Conservation (phyloP, 1,140 invertebrate species). For the Zaprionus gabonicus region DNA sequence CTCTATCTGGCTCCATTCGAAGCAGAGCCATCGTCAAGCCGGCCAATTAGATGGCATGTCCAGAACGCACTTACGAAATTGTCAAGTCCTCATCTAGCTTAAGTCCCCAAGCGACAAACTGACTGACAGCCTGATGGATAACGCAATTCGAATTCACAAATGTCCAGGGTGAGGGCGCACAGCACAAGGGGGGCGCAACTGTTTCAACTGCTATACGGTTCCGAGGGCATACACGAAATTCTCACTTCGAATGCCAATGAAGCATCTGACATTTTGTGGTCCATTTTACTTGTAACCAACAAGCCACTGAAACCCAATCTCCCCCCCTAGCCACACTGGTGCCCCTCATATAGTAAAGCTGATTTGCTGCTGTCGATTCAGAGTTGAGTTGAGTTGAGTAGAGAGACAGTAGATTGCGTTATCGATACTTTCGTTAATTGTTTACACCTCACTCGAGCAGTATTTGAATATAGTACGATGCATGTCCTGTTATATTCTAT, state of each 20-base stretch:
- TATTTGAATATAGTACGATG: too few species aligned
- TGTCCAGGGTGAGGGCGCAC: neutral
- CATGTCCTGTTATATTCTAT: too few species aligned
- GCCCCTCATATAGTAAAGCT: too few species aligned
- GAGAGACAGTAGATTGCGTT: too few species aligned
- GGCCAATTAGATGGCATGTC: conserved; percentile 9
- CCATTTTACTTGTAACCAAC: neutral
- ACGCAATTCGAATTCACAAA: conserved; percentile 12
- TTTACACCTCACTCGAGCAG: too few species aligned
- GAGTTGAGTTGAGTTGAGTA: too few species aligned
- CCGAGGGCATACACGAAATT: neutral
- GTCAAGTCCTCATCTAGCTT: conserved; percentile 6
- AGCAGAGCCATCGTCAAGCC: neutral
- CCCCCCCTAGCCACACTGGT: too few species aligned
- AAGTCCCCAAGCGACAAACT: neutral
- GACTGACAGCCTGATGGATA: conserved; percentile 10
- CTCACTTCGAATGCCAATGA: conserved; percentile 7
- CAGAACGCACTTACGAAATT: conserved; percentile 4
- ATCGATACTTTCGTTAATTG: too few species aligned
- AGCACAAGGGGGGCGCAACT: neutral
- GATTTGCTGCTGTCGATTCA: too few species aligned
- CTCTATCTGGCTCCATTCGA: neutral
- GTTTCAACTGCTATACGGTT: neutral
- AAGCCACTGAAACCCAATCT: neutral
- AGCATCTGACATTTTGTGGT: conserved; percentile 5